These are phyloP conservation scores for Chironomus striatipennis DNA, from an alignment of 1,140 invertebrate species.

Conservation along the genomic window DNA sequence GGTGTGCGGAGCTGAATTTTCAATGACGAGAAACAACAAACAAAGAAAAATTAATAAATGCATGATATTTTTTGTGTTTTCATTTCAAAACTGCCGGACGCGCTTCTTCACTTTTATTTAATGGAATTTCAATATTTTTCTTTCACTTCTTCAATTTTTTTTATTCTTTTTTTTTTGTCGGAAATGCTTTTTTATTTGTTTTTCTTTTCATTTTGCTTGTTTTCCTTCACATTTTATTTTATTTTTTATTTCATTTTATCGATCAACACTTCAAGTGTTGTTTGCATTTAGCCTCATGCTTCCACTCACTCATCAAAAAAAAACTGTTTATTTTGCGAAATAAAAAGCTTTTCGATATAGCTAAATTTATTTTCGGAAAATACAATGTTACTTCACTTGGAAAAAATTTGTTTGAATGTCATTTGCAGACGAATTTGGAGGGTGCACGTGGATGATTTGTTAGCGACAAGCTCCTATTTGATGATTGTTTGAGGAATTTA, in stretches of 20 bases:
- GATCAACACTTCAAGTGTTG: neutral
- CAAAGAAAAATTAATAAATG: neutral
- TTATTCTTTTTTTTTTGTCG: neutral
- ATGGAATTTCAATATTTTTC: slow-evolving; percentile 14
- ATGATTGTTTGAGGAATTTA: too few relatives aligned
- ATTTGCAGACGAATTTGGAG: too few relatives aligned
- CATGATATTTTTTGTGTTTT: neutral
- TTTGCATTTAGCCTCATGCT: neutral
- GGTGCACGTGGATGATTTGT: too few relatives aligned
- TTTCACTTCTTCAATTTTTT: neutral
- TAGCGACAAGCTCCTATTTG: too few relatives aligned
- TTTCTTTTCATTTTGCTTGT: neutral
- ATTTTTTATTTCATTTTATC: neutral
- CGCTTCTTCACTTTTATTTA: neutral
- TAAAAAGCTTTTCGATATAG: too few relatives aligned
- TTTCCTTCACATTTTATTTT: neutral
- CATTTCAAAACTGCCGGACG: neutral
- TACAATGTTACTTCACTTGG: too few relatives aligned
- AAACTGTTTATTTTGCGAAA: too few relatives aligned
- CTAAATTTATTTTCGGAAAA: too few relatives aligned
- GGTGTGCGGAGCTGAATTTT: neutral
- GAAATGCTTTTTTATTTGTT: slow-evolving; percentile 6
- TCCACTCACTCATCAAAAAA: too few relatives aligned
- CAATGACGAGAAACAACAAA: neutral
- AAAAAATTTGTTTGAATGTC: too few relatives aligned